Evolutionary conservation across 2,797 vertebrate genomes (phyloP), one percentile per base, ranked within the genome.

Genomic region (Paguma larvata): DNA sequence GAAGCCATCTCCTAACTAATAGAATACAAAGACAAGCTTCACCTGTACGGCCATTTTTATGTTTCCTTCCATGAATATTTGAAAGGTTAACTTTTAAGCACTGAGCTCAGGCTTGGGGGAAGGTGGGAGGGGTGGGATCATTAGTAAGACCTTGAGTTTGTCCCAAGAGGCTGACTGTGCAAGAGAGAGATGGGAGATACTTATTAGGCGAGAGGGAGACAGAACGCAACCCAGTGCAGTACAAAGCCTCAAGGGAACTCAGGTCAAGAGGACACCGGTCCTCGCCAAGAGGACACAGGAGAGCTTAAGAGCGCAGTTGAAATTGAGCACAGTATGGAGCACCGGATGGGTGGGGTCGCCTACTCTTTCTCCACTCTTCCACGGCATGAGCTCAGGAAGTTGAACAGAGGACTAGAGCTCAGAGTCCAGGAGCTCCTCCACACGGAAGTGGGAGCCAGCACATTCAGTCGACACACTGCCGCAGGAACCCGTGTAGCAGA

Each of bases 1-100:
- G 46, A 90, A 59, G 14, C 41, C 59, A 19, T 89, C 88, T 94
- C 19, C 16, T 85, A 88, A 16, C 13, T 63, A 83, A 78, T 13
- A 38, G 38, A 73, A 75, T 56, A 73, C n/a, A 84, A 89, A 85
- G 72, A 41, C 32, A 63, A 89, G 67, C 77, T 88, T 89, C 48
- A 77, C 21, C 7, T 46, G 7, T 89, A 68, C n/a, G 34, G 23
- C 13, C 82, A 67, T 59, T 84, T 92, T 83, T 56, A 78, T 77
- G 80, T 85, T 85, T 75, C 92, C 65, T 88, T 94, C 77, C 65
- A 25, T 91, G 75, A 92, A 80, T 86, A 87, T 79, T 86, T 96
- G 80, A 87, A 91, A 93, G 44, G 30, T 27, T 59, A 96, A 97
- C 14, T 7, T 84, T 73, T 51, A 90, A 89, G 18, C 83, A 75